Evolutionary conservation across 2,797 vertebrate species (phyloP), one percentile per base, ranked within the genome.

Genomic region (Leuciscus waleckii): DNA sequence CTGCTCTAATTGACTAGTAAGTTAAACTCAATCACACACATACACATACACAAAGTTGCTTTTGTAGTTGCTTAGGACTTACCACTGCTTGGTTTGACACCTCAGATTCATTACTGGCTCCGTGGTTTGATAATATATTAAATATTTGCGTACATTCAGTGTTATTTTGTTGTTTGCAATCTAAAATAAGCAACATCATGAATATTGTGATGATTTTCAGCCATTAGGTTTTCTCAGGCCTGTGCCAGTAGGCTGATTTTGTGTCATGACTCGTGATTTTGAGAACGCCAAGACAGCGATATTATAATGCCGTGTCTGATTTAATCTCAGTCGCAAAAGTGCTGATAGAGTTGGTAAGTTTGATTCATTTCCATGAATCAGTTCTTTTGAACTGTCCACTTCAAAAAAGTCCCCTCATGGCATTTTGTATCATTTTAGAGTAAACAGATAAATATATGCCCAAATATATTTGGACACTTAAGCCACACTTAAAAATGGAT

Each of bases 201-300:
- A 58, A 56, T 56, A 56, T 17, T 58, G 51, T 58, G 74, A 76
- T 76, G 49, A 76, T 76, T 56, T 37, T 76, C 32, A 76, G 23
- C 35, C 49, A 76, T 56, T 76, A 56, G 51, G 49, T n/a, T 76
- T 56, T 56, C 23, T 76, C 17, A 39, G 74, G 21, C 51, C 32
- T 21, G 13, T 56, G 74, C 51, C 51, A 76, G 51, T 39, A 76
- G 74, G 51, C 74, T 76, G 32, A 76, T 76, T 56, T 54, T 76
- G 74, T 76, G 51, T 76, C 74, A 76, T 76, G 51, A 76, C 74
- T 76, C 1, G 49, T 56, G 74, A 76, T 56, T 76, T 76, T 56
- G 51, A 76, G 74, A 76, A 39, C 13, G 51, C 74, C 0, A 37
- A 56, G 74, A 56, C 74, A 37, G 49, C 74, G 51, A 76, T 76